These are phyloP conservation scores for Andinoacara biseriatus DNA, from an alignment of 2,113 vertebrate genomes.

Conservation along the genomic window DNA sequence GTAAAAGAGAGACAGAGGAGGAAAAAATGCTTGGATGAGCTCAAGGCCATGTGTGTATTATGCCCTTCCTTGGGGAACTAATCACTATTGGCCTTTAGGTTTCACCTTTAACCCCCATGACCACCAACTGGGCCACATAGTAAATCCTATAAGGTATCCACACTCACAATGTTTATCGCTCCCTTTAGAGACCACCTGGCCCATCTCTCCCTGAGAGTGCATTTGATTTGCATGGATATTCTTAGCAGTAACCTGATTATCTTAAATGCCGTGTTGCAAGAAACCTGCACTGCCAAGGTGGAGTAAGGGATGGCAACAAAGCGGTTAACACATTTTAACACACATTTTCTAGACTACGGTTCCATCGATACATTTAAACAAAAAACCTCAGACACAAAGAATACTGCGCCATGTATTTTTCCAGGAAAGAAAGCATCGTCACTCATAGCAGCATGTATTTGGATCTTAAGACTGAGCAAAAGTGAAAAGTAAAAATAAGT, in stretches of 20 bases:
- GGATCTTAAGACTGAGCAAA: constrained; percentile 5
- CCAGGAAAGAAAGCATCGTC: constrained; percentile 15
- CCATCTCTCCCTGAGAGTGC: constrained; percentile 28
- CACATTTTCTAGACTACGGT: not conserved
- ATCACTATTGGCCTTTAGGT: constrained; percentile 66
- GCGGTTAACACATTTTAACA: not conserved
- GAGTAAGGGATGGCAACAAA: constrained; percentile 13
- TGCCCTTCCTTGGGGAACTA: constrained; percentile 69
- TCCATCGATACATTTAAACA: not conserved
- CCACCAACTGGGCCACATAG: constrained; percentile 51
- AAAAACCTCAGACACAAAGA: not conserved
- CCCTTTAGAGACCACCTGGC: constrained; percentile 49
- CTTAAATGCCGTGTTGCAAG: constrained; percentile 21
- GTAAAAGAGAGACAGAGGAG: constrained; percentile 2
- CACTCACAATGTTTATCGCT: constrained; percentile 40
- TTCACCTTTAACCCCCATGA: constrained; percentile 66
- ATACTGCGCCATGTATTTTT: not conserved
- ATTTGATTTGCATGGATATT: constrained; percentile 32
- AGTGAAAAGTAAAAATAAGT: constrained; percentile 6
- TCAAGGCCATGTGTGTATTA: constrained; percentile 57
- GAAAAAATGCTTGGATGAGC: constrained; percentile 53
- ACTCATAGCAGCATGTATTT: constrained; percentile 1
- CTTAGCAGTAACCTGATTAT: constrained; percentile 21
- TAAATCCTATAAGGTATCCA: constrained; percentile 32
- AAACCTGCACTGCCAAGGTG: constrained; percentile 20